phyloP scores from a whole-genome alignment of 2,113 vertebrate species.

The Isurus oxyrinchus region DNA sequence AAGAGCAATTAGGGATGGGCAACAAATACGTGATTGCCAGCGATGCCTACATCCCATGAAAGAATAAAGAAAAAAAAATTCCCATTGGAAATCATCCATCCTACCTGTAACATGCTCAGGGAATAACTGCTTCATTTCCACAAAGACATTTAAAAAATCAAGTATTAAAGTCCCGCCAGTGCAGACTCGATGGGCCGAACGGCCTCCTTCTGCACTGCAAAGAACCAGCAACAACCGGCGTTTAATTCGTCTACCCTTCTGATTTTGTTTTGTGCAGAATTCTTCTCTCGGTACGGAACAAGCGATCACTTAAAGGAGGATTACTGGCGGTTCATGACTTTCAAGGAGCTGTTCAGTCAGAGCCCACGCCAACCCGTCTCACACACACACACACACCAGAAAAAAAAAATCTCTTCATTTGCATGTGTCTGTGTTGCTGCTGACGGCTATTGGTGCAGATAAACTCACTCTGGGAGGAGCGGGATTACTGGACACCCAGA shows the following conservation, averaged over 20 bases:
- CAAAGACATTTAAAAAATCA: neutral
- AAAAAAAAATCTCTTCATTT: neutral
- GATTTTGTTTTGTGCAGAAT: neutral
- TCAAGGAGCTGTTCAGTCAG: neutral
- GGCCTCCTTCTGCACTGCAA: too few species aligned
- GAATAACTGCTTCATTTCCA: neutral
- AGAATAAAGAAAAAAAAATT: neutral
- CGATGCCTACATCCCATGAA: too few species aligned
- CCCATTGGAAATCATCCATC: neutral
- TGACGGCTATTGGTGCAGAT: neutral
- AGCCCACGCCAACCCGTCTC: neutral
- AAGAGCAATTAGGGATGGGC: too few species aligned
- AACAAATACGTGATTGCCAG: too few species aligned
- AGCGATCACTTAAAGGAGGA: neutral
- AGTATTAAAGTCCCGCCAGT: neutral
- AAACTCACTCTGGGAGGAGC: neutral
- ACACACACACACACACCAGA: neutral
- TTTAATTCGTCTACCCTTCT: neutral
- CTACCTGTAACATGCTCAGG: neutral
- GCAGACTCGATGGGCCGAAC: too few species aligned
- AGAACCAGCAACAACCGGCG: too few species aligned
- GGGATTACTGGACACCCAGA: neutral
- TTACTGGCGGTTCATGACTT: neutral
- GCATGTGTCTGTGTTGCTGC: neutral
- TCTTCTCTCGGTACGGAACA: neutral